phyloP scores from a whole-genome alignment of 1,140 invertebrate species.

The Elysia chlorotica region DNA sequence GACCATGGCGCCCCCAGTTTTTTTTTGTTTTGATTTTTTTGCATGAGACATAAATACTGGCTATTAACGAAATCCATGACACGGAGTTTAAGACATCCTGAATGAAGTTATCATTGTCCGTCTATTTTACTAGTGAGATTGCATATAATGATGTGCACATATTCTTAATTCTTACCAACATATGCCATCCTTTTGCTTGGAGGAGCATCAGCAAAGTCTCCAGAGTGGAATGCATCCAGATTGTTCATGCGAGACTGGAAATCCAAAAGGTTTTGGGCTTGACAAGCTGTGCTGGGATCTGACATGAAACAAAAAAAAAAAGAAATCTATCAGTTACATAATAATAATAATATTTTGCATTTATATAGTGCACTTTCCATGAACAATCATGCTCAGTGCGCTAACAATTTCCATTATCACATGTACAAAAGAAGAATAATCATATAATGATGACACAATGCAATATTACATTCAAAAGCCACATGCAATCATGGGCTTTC shows the following conservation, averaged over 20 bases:
- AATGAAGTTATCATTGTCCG: no score
- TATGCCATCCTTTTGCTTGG: conserved; percentile 4
- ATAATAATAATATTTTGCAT: neutral
- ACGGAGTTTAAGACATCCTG: no score
- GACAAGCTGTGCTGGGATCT: conserved; percentile 14
- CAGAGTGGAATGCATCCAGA: conserved; percentile 2
- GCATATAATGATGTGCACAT: no score
- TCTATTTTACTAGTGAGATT: no score
- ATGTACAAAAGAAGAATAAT: neutral
- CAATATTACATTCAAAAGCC: neutral
- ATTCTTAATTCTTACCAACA: no score
- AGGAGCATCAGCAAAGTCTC: neutral
- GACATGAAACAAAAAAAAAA: neutral
- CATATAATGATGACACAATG: neutral
- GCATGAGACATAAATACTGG: no score
- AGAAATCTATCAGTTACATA: neutral
- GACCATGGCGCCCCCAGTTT: no score
- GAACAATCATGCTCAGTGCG: no score
- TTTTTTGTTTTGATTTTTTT: no score
- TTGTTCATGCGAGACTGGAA: conserved; percentile 3
- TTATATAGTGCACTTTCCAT: neutral
- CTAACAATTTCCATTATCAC: no score
- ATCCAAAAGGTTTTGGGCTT: conserved; percentile 14
- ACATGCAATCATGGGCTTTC: neutral
- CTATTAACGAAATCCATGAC: no score